Base-by-base conservation (phyloP, 2,888 invertebrate genomes). In the Torymus auratus region DNA sequence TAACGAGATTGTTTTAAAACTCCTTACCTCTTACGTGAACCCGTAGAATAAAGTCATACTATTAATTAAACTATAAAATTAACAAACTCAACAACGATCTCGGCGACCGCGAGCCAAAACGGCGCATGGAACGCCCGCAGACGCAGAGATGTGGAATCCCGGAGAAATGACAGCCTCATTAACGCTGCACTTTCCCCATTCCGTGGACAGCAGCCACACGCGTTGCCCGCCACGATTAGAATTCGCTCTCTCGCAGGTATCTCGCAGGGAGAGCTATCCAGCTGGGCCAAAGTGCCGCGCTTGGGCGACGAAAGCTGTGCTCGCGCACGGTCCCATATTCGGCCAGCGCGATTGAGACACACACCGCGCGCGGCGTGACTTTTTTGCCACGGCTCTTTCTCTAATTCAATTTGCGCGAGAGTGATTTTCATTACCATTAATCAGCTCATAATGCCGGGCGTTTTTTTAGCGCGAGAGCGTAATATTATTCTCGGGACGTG, bases 331-430 rank as follows among this genome's bases (percentile, higher is more conserved):
- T 41, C 23, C 67, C 75, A 67, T 75, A 67, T 75, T 75, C 60
- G 67, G 75, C 1, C 20, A 4, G 28, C 3, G 7, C 75, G 60
- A 67, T 75, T 75, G 60, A 75, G 75, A 75, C 75, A 75, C 28
- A 28, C 28, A 0, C 0, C 7, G 28, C 67, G 58, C 58, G 17
- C 3, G 3, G 28, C 67, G 58, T 50, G 17, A 52, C 17, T 60
- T 12, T 28, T 60, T 70, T 60, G 41, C 23, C 60, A 2, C 14
- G 2, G n/a, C 14, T 15, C 1, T 14, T 50, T 15, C 58, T 41
- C 58, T 67, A 75, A 75, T 74, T 74, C 65, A 74, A 75, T 75
- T 67, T 75, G 13, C 74, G 28, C 13, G 20, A 69, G 28, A 15
- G 56, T 20, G 17, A 71, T 71, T 71, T 58, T 12, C 14, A 20